phyloP scores from a whole-genome alignment of 1,140 invertebrate genomes.

The Apis dorsata region DNA sequence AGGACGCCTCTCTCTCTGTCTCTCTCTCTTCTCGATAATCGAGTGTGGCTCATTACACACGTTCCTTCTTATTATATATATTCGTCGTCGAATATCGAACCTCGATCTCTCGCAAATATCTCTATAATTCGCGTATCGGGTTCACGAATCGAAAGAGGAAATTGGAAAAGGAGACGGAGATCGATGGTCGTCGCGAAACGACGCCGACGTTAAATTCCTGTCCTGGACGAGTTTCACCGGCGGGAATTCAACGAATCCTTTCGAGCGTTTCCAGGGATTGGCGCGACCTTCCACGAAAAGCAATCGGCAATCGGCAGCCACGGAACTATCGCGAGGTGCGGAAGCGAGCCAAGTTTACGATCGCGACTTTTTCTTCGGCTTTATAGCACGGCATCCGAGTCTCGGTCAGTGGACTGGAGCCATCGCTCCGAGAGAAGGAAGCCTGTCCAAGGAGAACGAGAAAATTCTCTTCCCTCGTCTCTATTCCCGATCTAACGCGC shows the following conservation, averaged over 20 bases:
- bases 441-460: slow-evolving; percentile 47
- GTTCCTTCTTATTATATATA: slow-evolving; percentile 39
- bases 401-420: slow-evolving; percentile 57
- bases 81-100: slow-evolving; percentile 32
- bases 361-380: slow-evolving; percentile 55
- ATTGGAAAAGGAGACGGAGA: neutral
- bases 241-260: neutral
- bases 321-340: slow-evolving; percentile 51
- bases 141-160: neutral
- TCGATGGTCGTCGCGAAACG: neutral
- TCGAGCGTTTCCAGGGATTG: neutral
- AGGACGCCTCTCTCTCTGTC: slow-evolving; percentile 23
- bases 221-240: neutral
- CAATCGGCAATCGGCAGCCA: slow-evolving; percentile 39
- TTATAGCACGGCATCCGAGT: slow-evolving; percentile 54
- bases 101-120: slow-evolving; percentile 2
- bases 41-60: slow-evolving; percentile 48
- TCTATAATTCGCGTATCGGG: neutral
- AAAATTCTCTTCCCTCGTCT: slow-evolving; percentile 35
- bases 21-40: slow-evolving; percentile 38
- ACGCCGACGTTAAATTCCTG: neutral
- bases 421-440: slow-evolving; percentile 47
- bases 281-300: slow-evolving; percentile 6
- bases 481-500: neutral
- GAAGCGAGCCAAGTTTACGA: slow-evolving; percentile 56